These are phyloP conservation scores for Rhabdomys dilectus DNA, from an alignment of 2,113 vertebrate species.

Conservation along the genomic window DNA sequence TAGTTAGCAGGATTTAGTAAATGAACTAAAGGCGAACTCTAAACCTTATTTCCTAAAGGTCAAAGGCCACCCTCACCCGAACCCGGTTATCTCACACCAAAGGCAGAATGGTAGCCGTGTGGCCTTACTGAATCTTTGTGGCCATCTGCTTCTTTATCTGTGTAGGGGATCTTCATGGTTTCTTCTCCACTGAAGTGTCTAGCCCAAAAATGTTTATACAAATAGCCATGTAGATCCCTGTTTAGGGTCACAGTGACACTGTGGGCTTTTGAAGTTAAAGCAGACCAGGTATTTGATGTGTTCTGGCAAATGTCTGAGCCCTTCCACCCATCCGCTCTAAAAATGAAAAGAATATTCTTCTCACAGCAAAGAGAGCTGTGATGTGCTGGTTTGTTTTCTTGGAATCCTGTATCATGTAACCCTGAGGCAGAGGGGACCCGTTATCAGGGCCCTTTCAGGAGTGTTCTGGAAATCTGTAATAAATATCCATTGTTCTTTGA, in stretches of 20 bases:
- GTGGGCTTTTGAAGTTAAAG: conserved; percentile 3
- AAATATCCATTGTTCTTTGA: conserved; percentile 55
- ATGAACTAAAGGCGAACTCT: not conserved
- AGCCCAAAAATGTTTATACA: not conserved
- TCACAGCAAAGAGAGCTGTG: not conserved
- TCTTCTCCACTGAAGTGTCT: not conserved
- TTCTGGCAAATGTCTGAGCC: not conserved
- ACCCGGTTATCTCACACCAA: not conserved
- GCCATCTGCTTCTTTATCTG: conserved; percentile 26
- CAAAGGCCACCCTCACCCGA: not conserved
- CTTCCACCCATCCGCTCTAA: not conserved
- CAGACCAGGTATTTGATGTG: not conserved
- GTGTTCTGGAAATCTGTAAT: not conserved
- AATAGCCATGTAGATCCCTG: not conserved
- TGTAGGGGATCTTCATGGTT: not conserved
- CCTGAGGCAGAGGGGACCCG: not conserved
- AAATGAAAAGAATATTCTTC: not conserved
- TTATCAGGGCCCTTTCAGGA: conserved; percentile 29
- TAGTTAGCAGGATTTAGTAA: not conserved
- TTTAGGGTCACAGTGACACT: not conserved
- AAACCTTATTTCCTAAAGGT: not conserved
- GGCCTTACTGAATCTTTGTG: not conserved
- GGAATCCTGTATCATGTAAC: not conserved
- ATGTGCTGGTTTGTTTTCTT: not conserved
- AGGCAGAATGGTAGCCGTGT: not conserved